A percentile compares a stretch with the other conserved stretches of the same genome.
Evolutionary conservation across 2,888 invertebrate genomes (phyloP).

Genomic region (Calliphora vomitoria): DNA sequence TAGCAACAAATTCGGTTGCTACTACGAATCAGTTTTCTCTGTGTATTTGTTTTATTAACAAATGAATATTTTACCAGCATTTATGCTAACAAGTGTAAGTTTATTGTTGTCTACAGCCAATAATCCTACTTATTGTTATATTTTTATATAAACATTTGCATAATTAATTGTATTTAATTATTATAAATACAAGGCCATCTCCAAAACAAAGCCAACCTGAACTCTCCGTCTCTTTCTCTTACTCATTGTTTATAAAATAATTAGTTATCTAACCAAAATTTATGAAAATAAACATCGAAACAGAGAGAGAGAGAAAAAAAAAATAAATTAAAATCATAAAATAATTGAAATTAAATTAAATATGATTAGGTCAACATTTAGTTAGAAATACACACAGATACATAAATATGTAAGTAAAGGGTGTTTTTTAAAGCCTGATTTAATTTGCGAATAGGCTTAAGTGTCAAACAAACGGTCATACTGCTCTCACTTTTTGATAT

Average conservation of each 20-base stretch:
- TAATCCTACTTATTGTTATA: neutral
- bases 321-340: neutral
- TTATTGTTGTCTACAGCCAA: neutral
- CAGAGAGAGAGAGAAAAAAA: neutral
- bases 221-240: neutral
- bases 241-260: neutral
- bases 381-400: neutral
- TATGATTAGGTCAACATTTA: neutral
- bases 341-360: constrained; percentile 33
- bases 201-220: too few relatives aligned
- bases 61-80: too few relatives aligned
- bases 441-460: too few relatives aligned
- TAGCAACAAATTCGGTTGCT: too few relatives aligned
- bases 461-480: too few relatives aligned
- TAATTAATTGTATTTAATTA: constrained; percentile 34
- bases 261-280: constrained; percentile 12
- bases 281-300: neutral
- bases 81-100: neutral
- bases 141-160: constrained; percentile 17
- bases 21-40: too few relatives aligned
- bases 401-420: neutral
- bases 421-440: too few relatives aligned
- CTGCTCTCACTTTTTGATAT: too few relatives aligned
- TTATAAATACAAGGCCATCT: neutral
- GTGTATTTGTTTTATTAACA: too few relatives aligned